phyloP scores from a whole-genome alignment of 1,140 invertebrate genomes.

The Drosophila hydei region DNA sequence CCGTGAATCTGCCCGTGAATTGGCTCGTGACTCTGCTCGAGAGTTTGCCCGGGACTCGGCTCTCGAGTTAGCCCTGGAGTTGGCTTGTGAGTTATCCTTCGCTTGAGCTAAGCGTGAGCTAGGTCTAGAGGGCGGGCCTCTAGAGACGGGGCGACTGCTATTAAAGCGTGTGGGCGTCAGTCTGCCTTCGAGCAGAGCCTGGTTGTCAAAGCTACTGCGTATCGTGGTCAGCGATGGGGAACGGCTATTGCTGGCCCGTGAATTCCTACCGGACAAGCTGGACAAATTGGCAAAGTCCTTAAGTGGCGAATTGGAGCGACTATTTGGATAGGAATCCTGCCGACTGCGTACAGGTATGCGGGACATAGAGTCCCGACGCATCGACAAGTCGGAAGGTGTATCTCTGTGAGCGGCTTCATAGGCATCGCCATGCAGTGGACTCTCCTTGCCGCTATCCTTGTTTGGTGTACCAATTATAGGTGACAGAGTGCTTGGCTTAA shows the following conservation, averaged over 20 bases:
- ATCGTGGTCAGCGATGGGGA: conserved; percentile 57
- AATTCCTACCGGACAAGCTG: conserved; percentile 39
- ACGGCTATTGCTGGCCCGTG: conserved; percentile 58
- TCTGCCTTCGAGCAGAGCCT: conserved; percentile 14
- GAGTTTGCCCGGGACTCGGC: neutral
- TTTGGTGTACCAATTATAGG: conserved; percentile 83
- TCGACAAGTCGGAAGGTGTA: conserved; percentile 58
- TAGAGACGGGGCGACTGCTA: conserved; percentile 50
- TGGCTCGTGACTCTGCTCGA: neutral
- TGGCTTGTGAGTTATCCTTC: conserved; percentile 55
- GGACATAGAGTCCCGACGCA: conserved; percentile 68
- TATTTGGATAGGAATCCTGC: conserved; percentile 50
- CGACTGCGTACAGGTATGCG: conserved; percentile 71
- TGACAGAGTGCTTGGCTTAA: conserved; percentile 77
- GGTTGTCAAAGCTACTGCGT: conserved; percentile 34
- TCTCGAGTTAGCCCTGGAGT: conserved; percentile 44
- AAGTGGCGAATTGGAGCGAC: conserved; percentile 63
- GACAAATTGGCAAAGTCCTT: conserved; percentile 47
- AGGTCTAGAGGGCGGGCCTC: conserved; percentile 56
- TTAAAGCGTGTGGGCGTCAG: conserved; percentile 45
- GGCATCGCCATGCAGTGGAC: conserved; percentile 59
- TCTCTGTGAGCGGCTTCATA: conserved; percentile 29
- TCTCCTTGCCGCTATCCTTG: conserved; percentile 75
- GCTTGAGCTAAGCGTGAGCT: conserved; percentile 62
- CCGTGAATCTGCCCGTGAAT: conserved; percentile 11